Percentiles rank a stretch among this genome's conserved stretches.
phyloP scores from a whole-genome alignment of 2,797 vertebrate species.

The Lagodon rhomboides region DNA sequence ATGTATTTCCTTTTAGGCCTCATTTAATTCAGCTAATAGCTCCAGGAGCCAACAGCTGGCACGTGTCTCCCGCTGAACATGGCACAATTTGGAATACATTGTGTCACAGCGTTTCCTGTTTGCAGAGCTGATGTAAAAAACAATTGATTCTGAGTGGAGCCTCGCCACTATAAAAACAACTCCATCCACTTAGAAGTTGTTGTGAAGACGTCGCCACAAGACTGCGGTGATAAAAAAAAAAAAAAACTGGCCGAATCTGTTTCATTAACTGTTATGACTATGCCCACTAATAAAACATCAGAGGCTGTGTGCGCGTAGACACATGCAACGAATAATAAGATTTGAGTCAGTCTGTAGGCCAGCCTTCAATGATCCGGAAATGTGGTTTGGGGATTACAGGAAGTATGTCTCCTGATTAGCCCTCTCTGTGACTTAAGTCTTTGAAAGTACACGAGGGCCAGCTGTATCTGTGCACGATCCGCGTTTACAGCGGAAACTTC shows the following conservation, averaged over 20 bases:
- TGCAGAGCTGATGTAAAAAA: background rate
- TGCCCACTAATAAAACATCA: slow-evolving; percentile 34
- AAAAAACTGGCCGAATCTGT: slow-evolving; percentile 1
- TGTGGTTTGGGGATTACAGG: slow-evolving; percentile 25
- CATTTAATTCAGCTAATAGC: background rate
- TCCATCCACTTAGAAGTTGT: background rate
- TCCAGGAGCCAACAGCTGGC: background rate
- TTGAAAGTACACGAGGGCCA: background rate
- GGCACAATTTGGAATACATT: background rate
- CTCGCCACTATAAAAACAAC: background rate
- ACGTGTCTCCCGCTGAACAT: background rate
- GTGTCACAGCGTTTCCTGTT: background rate
- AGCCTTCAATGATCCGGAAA: slow-evolving; percentile 22
- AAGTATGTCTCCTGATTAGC: slow-evolving; percentile 22
- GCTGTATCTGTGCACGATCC: background rate
- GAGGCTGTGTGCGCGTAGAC: slow-evolving; percentile 10
- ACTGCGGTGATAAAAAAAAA: slow-evolving; percentile 2
- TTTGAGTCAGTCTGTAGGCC: slow-evolving; percentile 11
- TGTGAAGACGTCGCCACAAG: slow-evolving; percentile 22
- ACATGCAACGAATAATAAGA: slow-evolving; percentile 28
- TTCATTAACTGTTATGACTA: slow-evolving; percentile 19
- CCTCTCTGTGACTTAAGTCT: background rate
- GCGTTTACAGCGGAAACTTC: slow-evolving; percentile 25
- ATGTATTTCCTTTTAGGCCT: too few relatives aligned
- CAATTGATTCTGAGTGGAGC: background rate